Evolutionary conservation across 1,140 invertebrate genomes (phyloP).

Genomic region (Drosophila bipectinata): DNA sequence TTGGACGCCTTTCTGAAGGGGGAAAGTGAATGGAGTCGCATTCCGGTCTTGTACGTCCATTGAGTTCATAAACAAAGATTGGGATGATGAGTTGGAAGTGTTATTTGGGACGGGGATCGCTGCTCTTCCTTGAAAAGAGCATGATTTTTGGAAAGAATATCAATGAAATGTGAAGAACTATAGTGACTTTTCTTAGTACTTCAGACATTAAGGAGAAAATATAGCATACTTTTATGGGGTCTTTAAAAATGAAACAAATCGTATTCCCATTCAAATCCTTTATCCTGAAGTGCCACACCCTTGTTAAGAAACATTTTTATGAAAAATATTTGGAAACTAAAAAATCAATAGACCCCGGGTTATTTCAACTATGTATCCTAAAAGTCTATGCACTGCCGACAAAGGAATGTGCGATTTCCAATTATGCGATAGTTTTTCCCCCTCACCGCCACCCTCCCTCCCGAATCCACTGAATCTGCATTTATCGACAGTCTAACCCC

Average conservation of each 20-base stretch:
- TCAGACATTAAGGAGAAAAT: background rate
- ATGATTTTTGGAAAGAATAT: too few relatives aligned
- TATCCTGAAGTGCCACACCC: background rate
- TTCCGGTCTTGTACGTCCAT: background rate
- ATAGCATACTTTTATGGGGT: background rate
- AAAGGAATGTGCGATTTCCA: slow-evolving; percentile 75
- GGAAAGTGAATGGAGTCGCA: background rate
- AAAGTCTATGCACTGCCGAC: slow-evolving; percentile 25
- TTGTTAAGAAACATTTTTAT: too few relatives aligned
- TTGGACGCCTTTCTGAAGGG: slow-evolving; percentile 32
- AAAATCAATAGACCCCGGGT: background rate
- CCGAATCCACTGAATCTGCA: slow-evolving; percentile 2
- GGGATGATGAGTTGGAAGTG: slow-evolving; percentile 40
- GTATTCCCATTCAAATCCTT: too few relatives aligned
- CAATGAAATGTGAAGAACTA: too few relatives aligned
- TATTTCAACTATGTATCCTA: background rate
- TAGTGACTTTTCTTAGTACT: too few relatives aligned
- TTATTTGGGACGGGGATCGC: slow-evolving; percentile 5
- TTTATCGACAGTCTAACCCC: slow-evolving; percentile 31
- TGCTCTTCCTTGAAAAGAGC: too few relatives aligned
- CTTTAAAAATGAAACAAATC: too few relatives aligned
- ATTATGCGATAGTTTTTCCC: slow-evolving; percentile 70
- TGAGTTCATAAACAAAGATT: slow-evolving; percentile 50
- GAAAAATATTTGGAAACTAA: background rate
- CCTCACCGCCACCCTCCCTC: slow-evolving; percentile 6